Evolutionary conservation across 2,113 vertebrate species (phyloP).

Genomic region (Neodon shergylaensis): DNA sequence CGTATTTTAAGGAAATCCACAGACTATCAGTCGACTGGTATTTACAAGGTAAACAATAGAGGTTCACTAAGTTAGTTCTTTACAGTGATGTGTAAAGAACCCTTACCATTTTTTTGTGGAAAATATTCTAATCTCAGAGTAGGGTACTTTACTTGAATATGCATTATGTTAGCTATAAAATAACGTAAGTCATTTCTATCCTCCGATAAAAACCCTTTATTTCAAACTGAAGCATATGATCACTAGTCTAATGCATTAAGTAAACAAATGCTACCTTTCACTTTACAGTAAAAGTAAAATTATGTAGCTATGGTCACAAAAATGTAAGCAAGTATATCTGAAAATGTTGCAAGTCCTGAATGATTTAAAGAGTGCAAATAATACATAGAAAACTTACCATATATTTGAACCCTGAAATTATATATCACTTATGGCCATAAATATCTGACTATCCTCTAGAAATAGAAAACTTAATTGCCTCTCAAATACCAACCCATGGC

Average conservation of each 20-base stretch:
- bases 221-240: background rate
- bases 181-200: background rate
- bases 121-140: background rate
- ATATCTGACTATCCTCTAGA: background rate
- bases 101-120: background rate
- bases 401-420: slow-evolving; percentile 31
- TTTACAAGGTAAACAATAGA: background rate
- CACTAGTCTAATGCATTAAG: slow-evolving; percentile 37
- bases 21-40: slow-evolving; percentile 1
- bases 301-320: background rate
- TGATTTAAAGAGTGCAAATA: background rate
- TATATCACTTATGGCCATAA: slow-evolving; percentile 29
- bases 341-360: background rate
- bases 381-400: background rate
- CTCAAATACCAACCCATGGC: background rate
- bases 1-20: slow-evolving; percentile 11
- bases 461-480: slow-evolving; percentile 31
- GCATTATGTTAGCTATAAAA: background rate
- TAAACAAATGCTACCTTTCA: background rate
- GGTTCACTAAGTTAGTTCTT: background rate
- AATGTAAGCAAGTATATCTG: background rate
- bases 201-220: background rate
- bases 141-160: background rate
- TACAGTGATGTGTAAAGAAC: background rate
- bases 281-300: slow-evolving; percentile 5